phyloP scores from a whole-genome alignment of 92 coral and sea anemone species.

The Phenganax stokvisi region DNA sequence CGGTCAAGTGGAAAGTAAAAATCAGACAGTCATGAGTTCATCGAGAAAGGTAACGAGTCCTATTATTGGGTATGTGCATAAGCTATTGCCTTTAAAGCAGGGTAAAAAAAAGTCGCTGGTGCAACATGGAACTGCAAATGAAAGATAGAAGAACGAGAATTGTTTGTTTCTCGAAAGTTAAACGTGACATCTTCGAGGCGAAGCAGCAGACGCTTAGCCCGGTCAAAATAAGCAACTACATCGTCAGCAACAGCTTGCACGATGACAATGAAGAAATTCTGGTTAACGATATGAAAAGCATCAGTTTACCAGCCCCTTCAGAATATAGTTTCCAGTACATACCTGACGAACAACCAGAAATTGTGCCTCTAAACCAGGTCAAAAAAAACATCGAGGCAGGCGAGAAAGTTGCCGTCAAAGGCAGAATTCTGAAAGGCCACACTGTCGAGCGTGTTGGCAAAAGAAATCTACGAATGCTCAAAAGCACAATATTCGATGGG shows the following conservation, averaged over 20 bases:
- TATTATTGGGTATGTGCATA: conserved; percentile 5
- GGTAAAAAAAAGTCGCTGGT: conserved; percentile 3
- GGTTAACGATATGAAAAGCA: background rate
- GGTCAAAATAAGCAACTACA: conserved; percentile 9
- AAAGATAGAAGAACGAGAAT: conserved; percentile 5
- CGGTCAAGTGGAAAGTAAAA: too few species aligned
- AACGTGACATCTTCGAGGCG: conserved; percentile 11
- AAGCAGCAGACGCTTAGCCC: conserved; percentile 14
- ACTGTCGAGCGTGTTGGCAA: background rate
- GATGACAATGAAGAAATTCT: background rate
- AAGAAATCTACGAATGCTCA: background rate
- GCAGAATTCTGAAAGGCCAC: background rate
- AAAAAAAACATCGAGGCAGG: background rate
- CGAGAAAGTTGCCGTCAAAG: background rate
- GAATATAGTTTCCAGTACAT: background rate
- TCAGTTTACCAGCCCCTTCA: background rate
- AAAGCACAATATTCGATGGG: background rate
- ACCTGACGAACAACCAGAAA: background rate
- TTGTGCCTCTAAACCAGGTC: background rate
- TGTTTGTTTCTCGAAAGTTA: conserved; percentile 13
- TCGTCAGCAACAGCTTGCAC: background rate
- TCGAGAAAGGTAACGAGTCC: background rate
- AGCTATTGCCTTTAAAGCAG: background rate
- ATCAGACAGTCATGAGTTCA: conserved; percentile 8
- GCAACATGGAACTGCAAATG: conserved; percentile 4